Evolutionary conservation across 2,797 vertebrate genomes (phyloP), one percentile per base, ranked within the genome.

Genomic region (Aselliscus stoliczkanus): DNA sequence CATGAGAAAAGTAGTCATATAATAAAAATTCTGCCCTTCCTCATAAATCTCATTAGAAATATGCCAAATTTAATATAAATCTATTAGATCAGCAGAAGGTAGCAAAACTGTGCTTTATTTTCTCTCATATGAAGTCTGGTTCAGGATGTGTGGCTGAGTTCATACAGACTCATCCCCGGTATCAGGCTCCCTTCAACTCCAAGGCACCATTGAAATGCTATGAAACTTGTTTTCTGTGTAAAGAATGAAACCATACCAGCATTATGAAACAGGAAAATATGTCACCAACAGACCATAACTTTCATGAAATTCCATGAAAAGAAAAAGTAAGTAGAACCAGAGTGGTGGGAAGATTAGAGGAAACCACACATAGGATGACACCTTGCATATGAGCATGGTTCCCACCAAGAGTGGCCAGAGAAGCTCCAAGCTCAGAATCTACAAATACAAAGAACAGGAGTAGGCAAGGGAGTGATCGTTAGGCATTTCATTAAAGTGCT

Each of bases 161-260:
- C 81, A 72, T 37, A 23, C 12, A 31, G 42, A 88, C 8, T 39
- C 20, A 7, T 37, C 6, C 37, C 34, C 1, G 34, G 54, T 20
- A 37, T 54, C 31, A 25, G 47, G 34, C 39, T 52, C 3, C 9
- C 12, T 58, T 82, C 11, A n/a, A 25, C 37, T 86, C 47, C 39
- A 50, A 83, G 54, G 17, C 47, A 67, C 47, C 62, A 70, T 1
- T 42, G 64, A 92, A 47, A 44, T 44, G 37, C 87, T 96, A 77
- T 34, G 42, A 88, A 96, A 82, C 72, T 14, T 21, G 18, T 62
- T 88, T 85, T 95, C 75, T 89, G 10, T 84, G 44, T 86, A 86
- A 87, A 56, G 44, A 94, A 88, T 42, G 58, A 96, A 93, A 87
- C 42, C 29, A 6, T 42, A 50, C 42, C 18, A 75, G 83, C 47